Conservation (phyloP, 2,888 invertebrate genomes). For the Pteria penguin region DNA sequence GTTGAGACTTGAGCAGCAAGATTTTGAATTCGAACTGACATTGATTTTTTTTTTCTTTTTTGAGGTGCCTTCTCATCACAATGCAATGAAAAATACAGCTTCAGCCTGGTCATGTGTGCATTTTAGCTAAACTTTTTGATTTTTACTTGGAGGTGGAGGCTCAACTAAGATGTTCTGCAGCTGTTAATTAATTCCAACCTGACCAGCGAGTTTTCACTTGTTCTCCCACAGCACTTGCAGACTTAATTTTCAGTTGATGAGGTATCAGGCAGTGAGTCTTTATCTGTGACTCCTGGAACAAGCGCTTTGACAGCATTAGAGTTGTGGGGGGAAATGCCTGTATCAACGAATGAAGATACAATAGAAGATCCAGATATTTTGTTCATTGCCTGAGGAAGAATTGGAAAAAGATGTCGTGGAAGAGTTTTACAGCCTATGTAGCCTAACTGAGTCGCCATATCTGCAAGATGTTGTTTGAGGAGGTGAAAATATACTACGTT, state of each 20-base stretch:
- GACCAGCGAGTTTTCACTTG: not conserved
- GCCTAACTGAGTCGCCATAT: not conserved
- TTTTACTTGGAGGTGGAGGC: not conserved
- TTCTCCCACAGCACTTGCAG: not conserved
- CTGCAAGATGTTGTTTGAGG: conserved; percentile 11
- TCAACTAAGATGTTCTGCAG: conserved; percentile 2
- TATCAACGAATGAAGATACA: not conserved
- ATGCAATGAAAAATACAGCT: not conserved
- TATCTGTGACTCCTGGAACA: too few species aligned
- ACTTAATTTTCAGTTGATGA: too few species aligned
- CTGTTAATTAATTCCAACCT: not conserved
- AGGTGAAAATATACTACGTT: conserved; percentile 21
- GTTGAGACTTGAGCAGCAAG: not conserved
- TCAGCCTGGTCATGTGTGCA: not conserved
- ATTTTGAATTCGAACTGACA: not conserved
- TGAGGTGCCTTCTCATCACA: not conserved
- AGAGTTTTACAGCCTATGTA: conserved; percentile 6
- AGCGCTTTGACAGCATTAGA: not conserved
- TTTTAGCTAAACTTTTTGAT: not conserved
- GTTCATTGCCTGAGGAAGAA: conserved; percentile 9
- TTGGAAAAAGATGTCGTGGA: not conserved
- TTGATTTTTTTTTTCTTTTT: not conserved
- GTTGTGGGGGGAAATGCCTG: not conserved
- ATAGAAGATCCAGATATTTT: not conserved
- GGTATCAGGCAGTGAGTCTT: too few species aligned